These are phyloP conservation scores for Asbolus verrucosus DNA, from an alignment of 1,140 invertebrate species.

Conservation along the genomic window DNA sequence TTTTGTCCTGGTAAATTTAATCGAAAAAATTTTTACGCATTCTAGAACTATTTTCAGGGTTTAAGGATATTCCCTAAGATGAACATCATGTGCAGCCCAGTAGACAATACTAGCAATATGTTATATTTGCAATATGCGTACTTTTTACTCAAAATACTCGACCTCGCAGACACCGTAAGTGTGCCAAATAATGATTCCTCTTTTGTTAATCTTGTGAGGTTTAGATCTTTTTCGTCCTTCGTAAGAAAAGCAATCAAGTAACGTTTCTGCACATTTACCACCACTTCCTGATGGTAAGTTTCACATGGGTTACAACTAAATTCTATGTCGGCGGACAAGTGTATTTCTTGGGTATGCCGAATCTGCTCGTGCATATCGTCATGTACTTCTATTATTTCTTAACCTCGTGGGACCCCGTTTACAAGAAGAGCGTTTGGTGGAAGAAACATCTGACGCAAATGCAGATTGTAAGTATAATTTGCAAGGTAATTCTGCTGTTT, in stretches of 20 bases:
- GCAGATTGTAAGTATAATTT: slow-evolving; percentile 71
- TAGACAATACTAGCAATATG: slow-evolving; percentile 1
- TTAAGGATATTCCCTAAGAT: background rate
- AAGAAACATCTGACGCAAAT: slow-evolving; percentile 81
- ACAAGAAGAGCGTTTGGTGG: slow-evolving; percentile 76
- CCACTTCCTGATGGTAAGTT: slow-evolving; percentile 81
- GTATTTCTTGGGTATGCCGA: slow-evolving; percentile 73
- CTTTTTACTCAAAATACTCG: slow-evolving; percentile 6
- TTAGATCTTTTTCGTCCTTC: slow-evolving; percentile 85
- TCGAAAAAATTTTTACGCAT: too few relatives aligned
- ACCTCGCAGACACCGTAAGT: slow-evolving; percentile 31
- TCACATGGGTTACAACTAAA: slow-evolving; percentile 74
- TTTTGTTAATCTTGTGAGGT: slow-evolving; percentile 43
- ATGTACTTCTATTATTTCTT: slow-evolving; percentile 86
- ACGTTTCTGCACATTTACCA: slow-evolving; percentile 91
- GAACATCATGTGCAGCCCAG: slow-evolving; percentile 3
- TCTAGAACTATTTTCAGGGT: too few relatives aligned
- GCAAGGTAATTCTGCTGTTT: background rate
- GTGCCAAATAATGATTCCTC: too few relatives aligned
- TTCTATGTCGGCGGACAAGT: slow-evolving; percentile 75
- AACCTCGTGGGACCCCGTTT: slow-evolving; percentile 72
- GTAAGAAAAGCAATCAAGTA: slow-evolving; percentile 87
- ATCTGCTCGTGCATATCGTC: slow-evolving; percentile 80
- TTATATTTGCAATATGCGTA: slow-evolving; percentile 10
- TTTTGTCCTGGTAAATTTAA: slow-evolving; percentile 72